These are phyloP conservation scores for Cheirogaleus medius DNA, from an alignment of 2,113 vertebrate genomes.

Conservation along the genomic window DNA sequence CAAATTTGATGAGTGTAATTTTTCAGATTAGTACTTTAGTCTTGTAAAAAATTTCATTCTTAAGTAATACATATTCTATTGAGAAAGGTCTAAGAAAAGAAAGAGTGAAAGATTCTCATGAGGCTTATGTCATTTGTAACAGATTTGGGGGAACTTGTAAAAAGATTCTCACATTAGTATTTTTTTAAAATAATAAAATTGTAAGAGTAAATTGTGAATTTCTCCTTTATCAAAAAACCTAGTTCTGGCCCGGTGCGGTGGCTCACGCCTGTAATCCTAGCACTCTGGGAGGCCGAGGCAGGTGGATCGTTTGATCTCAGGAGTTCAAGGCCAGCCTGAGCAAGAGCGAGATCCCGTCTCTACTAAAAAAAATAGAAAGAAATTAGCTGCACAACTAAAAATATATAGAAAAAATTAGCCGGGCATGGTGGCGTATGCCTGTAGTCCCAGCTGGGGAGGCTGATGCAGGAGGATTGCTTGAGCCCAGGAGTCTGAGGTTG, in stretches of 20 bases:
- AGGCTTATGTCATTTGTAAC: slow-evolving; percentile 24
- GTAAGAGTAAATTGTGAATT: slow-evolving; percentile 5
- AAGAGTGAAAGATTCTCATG: slow-evolving; percentile 16
- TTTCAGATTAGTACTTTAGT: slow-evolving; percentile 34
- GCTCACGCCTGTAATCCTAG: no score
- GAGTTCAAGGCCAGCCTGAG: no score
- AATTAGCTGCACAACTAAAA: no score
- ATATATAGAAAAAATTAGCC: no score
- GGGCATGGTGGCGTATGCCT: no score
- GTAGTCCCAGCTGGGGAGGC: no score
- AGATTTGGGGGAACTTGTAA: background rate
- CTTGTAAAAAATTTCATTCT: slow-evolving; percentile 31
- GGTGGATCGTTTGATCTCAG: no score
- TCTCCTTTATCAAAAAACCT: background rate
- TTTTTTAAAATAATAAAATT: background rate
- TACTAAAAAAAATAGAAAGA: no score
- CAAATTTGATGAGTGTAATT: slow-evolving; percentile 31
- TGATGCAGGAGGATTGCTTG: no score
- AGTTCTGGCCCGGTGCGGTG: background rate
- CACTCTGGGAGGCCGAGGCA: no score
- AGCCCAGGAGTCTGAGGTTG: no score
- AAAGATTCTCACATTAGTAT: background rate
- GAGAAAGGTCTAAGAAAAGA: background rate
- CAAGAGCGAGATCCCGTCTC: no score
- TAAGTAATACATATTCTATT: slow-evolving; percentile 12